Percentiles rank a stretch among this genome's conserved stretches.
These are phyloP conservation scores for Bubo blakistoni DNA, from an alignment of 2,113 vertebrate species.

Conservation along the genomic window DNA sequence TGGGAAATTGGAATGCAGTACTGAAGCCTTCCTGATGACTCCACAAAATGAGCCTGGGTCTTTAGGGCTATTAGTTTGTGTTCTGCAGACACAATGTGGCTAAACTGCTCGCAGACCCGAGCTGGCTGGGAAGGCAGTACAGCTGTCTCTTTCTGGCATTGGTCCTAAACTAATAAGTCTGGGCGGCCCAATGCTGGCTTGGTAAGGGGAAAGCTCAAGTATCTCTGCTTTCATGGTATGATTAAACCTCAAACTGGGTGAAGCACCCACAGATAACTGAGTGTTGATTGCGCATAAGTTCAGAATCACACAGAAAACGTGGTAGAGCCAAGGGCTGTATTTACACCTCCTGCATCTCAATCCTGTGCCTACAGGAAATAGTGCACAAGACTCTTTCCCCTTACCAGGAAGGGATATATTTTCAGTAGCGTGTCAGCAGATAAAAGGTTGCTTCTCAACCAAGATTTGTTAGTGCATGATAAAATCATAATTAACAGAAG, in stretches of 20 bases:
- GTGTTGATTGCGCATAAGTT: not conserved
- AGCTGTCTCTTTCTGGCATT: not conserved
- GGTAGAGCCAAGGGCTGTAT: not conserved
- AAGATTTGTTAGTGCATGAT: not conserved
- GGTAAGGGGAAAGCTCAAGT: not conserved
- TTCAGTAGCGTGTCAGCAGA: not conserved
- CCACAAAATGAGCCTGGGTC: not conserved
- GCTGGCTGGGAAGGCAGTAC: slow-evolving; percentile 1
- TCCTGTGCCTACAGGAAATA: not conserved
- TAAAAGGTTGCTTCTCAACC: not conserved
- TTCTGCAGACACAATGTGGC: not conserved
- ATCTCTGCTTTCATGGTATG: not conserved
- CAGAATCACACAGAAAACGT: not conserved
- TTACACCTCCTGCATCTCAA: not conserved
- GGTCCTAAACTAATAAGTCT: not conserved
- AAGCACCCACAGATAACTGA: not conserved
- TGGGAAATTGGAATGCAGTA: not conserved
- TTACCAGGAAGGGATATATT: not conserved
- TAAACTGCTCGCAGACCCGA: not conserved
- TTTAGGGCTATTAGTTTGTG: not conserved
- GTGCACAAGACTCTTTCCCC: fast-evolving
- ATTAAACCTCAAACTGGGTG: not conserved
- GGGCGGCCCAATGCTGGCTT: not conserved
- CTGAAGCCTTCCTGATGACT: not conserved
- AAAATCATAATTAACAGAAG: not conserved